Evolutionary conservation across 2,888 invertebrate genomes (phyloP), one percentile per base, ranked within the genome.

Genomic region (Polydesmus complanatus): DNA sequence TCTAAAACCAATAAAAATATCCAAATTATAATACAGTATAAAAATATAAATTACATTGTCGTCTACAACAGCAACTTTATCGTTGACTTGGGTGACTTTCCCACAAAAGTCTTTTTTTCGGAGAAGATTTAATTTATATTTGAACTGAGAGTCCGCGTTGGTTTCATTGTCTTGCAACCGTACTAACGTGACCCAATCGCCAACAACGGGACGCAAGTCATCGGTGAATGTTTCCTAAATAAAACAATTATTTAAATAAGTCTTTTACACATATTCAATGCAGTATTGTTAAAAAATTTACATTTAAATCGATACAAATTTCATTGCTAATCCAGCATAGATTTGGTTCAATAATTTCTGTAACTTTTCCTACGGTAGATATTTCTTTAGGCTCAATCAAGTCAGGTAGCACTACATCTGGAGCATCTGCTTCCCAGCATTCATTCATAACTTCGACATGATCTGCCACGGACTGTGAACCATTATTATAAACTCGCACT

Each of bases 161-260:
- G 3, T 5, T 52, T 52, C 52, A 48, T n/a, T n/a, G n/a, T n/a
- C 48, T n/a, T 47, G 48, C 18, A 47, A 47, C 48, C 18, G 18
- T 57, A n/a, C 49, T 19, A 58, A 14, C 2, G 22, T 26, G 23
- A 58, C 26, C 58, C 58, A 58, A 58, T 58, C 58, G 25, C 58
- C 58, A 8, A 54, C 53, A 51, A n/a, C 23, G 22, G 58, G 58
- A 3, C 18, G 1, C 25, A 58, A 55, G 2, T 27, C 58, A 22
- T 27, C 37, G 2, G 19, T 14, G 14, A 8, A 37, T 37, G 37
- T 37, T 37, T 37, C 37, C 37, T 37, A 14, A n/a, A 8, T 37
- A 37, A 8, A 8, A 37, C 37, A 37, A 37, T 8, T 37, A 37
- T 37, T 37, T 37, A 8, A 14, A 8, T 37, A 14, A 37, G 14